These are phyloP conservation scores for Platyscapa corneri DNA, from an alignment of 1,140 invertebrate genomes.

Conservation along the genomic window DNA sequence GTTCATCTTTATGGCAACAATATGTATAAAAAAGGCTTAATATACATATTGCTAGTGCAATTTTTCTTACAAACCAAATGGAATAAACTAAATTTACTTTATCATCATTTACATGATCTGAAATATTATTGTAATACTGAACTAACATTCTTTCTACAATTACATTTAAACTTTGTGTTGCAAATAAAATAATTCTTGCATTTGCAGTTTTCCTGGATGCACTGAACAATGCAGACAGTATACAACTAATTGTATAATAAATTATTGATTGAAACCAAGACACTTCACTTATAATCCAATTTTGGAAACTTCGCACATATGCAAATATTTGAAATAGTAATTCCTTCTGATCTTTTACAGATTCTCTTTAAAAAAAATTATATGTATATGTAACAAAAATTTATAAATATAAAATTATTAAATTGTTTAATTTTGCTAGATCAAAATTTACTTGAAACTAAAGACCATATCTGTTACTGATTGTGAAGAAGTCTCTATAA, in stretches of 20 bases:
- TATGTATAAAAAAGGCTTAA: slow-evolving; percentile 62
- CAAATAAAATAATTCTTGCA: slow-evolving; percentile 75
- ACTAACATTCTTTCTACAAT: slow-evolving; percentile 66
- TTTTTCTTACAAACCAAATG: slow-evolving; percentile 65
- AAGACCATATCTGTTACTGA: slow-evolving; percentile 73
- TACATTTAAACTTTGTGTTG: slow-evolving; percentile 72
- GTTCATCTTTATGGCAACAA: slow-evolving; percentile 61
- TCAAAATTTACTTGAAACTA: slow-evolving; percentile 72
- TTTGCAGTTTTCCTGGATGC: slow-evolving; percentile 73
- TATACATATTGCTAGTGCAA: slow-evolving; percentile 58
- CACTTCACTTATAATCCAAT: slow-evolving; percentile 76
- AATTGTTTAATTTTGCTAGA: slow-evolving; percentile 22
- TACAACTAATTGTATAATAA: slow-evolving; percentile 75
- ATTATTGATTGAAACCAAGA: slow-evolving; percentile 77
- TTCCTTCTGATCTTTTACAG: slow-evolving; percentile 75
- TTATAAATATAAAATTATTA: slow-evolving; percentile 17
- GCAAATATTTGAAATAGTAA: slow-evolving; percentile 78
- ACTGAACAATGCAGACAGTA: slow-evolving; percentile 76
- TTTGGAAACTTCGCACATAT: slow-evolving; percentile 75
- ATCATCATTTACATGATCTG: slow-evolving; percentile 53
- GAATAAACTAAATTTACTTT: slow-evolving; percentile 61
- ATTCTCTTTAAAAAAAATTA: slow-evolving; percentile 61
- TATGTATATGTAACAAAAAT: slow-evolving; percentile 14
- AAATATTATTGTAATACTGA: slow-evolving; percentile 61
- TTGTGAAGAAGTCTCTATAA: slow-evolving; percentile 64